A percentile compares a stretch with the other conserved stretches of the same genome.
phyloP scores from a whole-genome alignment of 2,888 invertebrate species.

The Lapara coniferarum region DNA sequence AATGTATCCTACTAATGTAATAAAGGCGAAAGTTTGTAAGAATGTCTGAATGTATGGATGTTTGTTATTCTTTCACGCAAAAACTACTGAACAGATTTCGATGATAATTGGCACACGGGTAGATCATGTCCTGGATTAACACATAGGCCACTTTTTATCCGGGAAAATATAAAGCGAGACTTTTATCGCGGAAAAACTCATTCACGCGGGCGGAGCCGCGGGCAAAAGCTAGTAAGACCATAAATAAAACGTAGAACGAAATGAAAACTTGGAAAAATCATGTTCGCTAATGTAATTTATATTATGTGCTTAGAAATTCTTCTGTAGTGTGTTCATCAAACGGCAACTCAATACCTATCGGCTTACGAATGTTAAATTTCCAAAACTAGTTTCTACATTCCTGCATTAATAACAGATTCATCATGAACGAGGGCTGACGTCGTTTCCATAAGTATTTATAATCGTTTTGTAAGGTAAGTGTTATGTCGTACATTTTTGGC shows the following conservation, averaged over 20 bases:
- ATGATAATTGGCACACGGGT: no score
- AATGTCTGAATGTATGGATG: no score
- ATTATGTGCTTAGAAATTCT: slow-evolving; percentile 3
- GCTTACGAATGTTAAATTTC: not conserved
- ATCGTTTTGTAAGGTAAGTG: slow-evolving; percentile 14
- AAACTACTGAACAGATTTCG: no score
- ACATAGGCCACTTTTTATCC: no score
- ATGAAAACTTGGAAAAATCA: slow-evolving; percentile 27
- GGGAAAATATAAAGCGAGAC: no score
- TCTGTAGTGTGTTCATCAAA: slow-evolving; percentile 15
- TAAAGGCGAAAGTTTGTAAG: no score
- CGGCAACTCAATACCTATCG: slow-evolving; percentile 1
- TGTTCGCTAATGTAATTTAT: slow-evolving; percentile 17
- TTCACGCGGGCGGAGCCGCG: no score
- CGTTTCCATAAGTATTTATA: slow-evolving; percentile 13
- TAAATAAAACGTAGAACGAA: slow-evolving; percentile 39
- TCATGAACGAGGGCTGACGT: slow-evolving; percentile 9
- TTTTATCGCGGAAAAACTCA: no score
- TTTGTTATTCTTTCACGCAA: no score
- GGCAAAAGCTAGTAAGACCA: no score
- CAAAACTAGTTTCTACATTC: slow-evolving; percentile 21
- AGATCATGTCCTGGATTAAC: no score
- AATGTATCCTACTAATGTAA: no score
- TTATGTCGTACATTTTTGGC: slow-evolving; percentile 19
- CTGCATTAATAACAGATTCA: slow-evolving; percentile 10